Conservation (phyloP, 35 echinoderm and acorn worm genomes). For the Strongylocentrotus purpuratus region DNA sequence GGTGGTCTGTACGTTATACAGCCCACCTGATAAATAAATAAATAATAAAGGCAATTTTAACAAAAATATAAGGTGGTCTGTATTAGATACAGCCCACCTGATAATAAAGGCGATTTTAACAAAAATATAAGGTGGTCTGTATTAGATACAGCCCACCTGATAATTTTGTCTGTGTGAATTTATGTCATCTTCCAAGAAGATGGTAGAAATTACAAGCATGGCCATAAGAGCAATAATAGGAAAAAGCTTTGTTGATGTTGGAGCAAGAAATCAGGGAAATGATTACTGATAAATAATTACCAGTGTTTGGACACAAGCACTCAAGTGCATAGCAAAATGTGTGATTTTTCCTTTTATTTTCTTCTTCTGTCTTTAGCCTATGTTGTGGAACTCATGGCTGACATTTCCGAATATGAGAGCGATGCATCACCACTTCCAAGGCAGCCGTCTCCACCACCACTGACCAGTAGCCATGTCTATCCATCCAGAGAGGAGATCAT, state of each 20-base stretch:
- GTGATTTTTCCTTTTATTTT: neutral
- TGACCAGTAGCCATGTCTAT: constrained; percentile 16
- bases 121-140: no score
- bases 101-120: no score
- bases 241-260: neutral
- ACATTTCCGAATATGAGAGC: constrained; percentile 21
- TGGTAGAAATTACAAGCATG: neutral
- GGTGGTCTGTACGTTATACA: no score
- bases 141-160: no score
- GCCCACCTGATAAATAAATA: no score
- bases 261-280: neutral
- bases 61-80: no score
- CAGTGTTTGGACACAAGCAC: no score
- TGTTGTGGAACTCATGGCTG: constrained; percentile 34
- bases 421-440: neutral
- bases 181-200: neutral
- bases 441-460: constrained; percentile 23
- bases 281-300: neutral
- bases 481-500: constrained; percentile 26
- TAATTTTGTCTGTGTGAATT: neutral
- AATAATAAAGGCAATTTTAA: no score
- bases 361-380: neutral
- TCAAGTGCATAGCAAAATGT: neutral
- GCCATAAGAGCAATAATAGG: neutral
- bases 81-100: no score